Percentiles rank a stretch among this genome's conserved stretches.
These are phyloP conservation scores for Eira barbara DNA, from an alignment of 2,113 vertebrate species.

Conservation along the genomic window DNA sequence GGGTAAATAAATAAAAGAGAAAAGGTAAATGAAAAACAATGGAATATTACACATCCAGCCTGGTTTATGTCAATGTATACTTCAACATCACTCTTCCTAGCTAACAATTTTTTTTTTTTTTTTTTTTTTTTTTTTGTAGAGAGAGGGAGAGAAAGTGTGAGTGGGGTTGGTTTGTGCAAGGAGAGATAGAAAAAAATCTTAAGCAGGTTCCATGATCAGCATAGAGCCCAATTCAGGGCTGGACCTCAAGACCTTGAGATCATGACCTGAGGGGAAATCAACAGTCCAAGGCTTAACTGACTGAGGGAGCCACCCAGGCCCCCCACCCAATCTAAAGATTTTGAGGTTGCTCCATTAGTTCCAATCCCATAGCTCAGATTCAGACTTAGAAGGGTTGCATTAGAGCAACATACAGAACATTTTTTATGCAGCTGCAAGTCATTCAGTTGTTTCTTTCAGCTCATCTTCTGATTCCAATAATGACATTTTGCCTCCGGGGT, in stretches of 20 bases:
- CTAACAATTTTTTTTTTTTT: not conserved
- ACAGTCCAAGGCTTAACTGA: not conserved
- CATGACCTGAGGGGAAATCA: not conserved
- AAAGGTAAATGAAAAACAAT: not conserved
- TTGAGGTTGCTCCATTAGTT: not conserved
- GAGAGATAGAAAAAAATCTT: not conserved
- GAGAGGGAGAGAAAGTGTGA: not conserved
- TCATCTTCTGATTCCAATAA: not conserved
- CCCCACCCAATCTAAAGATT: not conserved
- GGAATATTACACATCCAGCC: not conserved
- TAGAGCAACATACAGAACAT: not conserved
- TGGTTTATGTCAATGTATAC: not conserved
- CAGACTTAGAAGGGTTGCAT: rapidly evolving
- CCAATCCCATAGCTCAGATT: not conserved
- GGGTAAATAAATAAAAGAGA: not conserved
- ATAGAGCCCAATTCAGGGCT: not conserved
- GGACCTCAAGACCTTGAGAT: not conserved
- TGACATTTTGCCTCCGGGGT: not conserved
- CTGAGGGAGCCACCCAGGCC: not conserved
- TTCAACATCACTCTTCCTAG: not conserved
- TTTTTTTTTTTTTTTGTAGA: too few species aligned
- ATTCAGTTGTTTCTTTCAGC: not conserved
- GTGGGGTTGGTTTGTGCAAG: not conserved
- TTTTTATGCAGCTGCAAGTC: not conserved
- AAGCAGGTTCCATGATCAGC: not conserved